phyloP scores from a whole-genome alignment of 2,797 vertebrate species.

The Stomatorhinus walkeri region DNA sequence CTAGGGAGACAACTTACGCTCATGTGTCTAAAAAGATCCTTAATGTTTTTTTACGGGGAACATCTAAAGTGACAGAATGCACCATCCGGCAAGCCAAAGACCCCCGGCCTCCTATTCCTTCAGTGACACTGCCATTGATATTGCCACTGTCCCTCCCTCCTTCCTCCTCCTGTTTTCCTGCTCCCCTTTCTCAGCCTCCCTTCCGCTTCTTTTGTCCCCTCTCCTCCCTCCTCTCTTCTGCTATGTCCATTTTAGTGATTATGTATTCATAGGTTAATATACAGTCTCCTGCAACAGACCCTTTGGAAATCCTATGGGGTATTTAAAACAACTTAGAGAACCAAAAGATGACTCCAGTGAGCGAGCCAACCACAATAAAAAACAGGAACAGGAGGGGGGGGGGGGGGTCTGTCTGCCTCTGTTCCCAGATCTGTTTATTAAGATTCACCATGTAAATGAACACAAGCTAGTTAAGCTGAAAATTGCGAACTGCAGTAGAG shows the following conservation, averaged over 20 bases:
- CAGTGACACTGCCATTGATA: neutral
- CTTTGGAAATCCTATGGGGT: neutral
- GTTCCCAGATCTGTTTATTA: neutral
- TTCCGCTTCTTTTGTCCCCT: neutral
- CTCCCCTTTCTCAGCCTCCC: neutral
- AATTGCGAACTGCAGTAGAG: neutral
- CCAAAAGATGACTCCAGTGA: neutral
- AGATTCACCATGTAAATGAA: neutral
- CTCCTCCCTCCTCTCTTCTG: neutral
- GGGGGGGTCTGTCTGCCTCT: neutral
- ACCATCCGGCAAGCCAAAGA: neutral
- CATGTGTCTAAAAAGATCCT: neutral
- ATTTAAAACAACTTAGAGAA: neutral
- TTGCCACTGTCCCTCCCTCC: neutral
- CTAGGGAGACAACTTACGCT: neutral
- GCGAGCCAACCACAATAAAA: neutral
- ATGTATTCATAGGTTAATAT: neutral
- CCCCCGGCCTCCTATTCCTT: neutral
- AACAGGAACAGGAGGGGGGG: neutral
- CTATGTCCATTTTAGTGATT: neutral
- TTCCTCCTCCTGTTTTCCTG: neutral
- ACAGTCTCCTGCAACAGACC: neutral
- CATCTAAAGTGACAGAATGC: neutral
- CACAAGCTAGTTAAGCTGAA: neutral
- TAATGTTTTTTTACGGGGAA: neutral